These are phyloP conservation scores for Hoplias malabaricus DNA, from an alignment of 2,113 vertebrate genomes.

Conservation along the genomic window DNA sequence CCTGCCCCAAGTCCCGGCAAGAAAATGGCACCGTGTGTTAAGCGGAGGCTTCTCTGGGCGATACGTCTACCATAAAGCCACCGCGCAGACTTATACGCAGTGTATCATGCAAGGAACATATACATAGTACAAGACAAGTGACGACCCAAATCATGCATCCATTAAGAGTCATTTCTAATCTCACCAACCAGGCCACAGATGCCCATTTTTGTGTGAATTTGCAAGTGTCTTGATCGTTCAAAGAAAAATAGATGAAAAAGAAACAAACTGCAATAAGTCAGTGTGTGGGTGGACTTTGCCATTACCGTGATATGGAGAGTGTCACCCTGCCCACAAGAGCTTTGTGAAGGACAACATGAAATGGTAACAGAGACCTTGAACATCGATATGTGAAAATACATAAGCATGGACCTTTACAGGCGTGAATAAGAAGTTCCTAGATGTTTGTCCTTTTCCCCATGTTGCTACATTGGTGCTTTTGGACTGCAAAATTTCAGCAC, in stretches of 20 bases:
- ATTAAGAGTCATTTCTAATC: constrained; percentile 44
- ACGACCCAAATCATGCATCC: constrained; percentile 33
- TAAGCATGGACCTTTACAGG: constrained; percentile 13
- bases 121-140: constrained; percentile 27
- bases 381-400: constrained; percentile 20
- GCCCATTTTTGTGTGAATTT: constrained; percentile 45
- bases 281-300: neutral
- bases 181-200: constrained; percentile 23
- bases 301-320: constrained; percentile 9
- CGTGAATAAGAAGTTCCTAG: constrained; percentile 24
- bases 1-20: constrained; percentile 92
- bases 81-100: neutral
- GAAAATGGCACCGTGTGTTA: constrained; percentile 98
- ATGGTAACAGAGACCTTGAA: constrained; percentile 11
- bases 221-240: constrained; percentile 64
- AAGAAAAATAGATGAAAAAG: constrained; percentile 53
- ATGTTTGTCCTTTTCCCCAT: constrained; percentile 27
- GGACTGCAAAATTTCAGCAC: neutral
- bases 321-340: neutral
- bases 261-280: neutral
- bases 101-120: constrained; percentile 22
- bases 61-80: neutral
- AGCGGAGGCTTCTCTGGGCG: constrained; percentile 40
- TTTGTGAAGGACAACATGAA: neutral
- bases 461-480: constrained; percentile 38